Conservation (phyloP, 37 sponge, comb jelly and placozoan genomes). For the Chondrilla cf. caribensis region DNA sequence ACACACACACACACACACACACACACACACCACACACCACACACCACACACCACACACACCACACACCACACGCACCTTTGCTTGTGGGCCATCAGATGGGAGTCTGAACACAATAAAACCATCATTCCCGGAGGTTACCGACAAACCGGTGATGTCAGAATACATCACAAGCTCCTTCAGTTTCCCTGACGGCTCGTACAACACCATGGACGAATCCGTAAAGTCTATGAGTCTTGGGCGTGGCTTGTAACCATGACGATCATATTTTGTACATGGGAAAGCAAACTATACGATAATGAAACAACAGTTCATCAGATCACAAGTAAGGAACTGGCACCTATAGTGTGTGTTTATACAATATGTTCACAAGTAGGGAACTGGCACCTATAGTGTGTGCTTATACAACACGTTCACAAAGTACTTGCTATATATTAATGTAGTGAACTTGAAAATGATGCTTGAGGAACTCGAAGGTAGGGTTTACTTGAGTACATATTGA, state of each 20-base stretch:
- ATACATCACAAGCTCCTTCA: constrained; percentile 57
- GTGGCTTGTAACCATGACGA: constrained; percentile 86
- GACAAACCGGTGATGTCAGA: constrained; percentile 31
- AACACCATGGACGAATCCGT: constrained; percentile 38
- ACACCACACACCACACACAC: constrained; percentile 51
- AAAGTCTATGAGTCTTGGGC: constrained; percentile 49
- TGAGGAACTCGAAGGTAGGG: no score
- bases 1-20: constrained; percentile 39
- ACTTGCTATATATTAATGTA: no score
- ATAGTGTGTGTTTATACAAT: no score
- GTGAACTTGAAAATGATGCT: no score
- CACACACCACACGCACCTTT: constrained; percentile 16
- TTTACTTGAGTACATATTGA: no score
- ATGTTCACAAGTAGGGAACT: no score
- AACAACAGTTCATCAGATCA: neutral
- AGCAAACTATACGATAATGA: constrained; percentile 41
- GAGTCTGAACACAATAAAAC: constrained; percentile 56
- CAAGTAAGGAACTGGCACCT: neutral
- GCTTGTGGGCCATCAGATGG: constrained; percentile 40
- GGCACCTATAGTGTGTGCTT: no score
- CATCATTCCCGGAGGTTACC: constrained; percentile 65
- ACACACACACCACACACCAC: neutral
- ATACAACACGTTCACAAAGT: no score
- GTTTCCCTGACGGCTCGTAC: constrained; percentile 51
- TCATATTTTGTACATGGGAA: constrained; percentile 65